These are phyloP conservation scores for Euspilapteryx auroguttella DNA, from an alignment of 2,888 invertebrate species.

Conservation along the genomic window DNA sequence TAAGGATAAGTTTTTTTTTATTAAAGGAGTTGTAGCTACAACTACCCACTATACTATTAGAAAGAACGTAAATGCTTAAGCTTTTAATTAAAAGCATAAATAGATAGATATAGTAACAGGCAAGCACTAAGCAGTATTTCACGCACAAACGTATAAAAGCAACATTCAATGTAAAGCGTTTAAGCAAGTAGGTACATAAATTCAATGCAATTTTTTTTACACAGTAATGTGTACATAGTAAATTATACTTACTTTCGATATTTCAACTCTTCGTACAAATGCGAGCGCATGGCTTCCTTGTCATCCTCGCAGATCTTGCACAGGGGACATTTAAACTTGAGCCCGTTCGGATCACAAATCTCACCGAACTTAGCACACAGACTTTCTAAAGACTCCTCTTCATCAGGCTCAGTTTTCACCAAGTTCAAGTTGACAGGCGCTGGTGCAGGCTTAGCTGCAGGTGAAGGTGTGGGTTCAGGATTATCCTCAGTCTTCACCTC, in stretches of 20 bases:
- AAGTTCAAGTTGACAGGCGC: constrained; percentile 23
- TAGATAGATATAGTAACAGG: no score
- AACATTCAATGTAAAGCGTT: no score
- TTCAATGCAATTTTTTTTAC: no score
- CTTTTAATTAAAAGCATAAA: no score
- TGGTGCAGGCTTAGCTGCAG: constrained; percentile 1
- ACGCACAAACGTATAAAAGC: no score
- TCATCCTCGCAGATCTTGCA: constrained; percentile 63
- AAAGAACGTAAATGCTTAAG: no score
- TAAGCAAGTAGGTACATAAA: no score
- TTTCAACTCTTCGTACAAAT: constrained; percentile 68
- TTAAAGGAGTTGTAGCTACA: no score
- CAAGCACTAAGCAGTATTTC: no score
- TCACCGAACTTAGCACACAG: constrained; percentile 26
- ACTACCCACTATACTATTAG: no score
- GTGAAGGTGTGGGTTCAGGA: constrained; percentile 7
- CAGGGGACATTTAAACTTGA: constrained; percentile 62
- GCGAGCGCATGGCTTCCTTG: constrained; percentile 64
- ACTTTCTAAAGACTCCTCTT: constrained; percentile 18
- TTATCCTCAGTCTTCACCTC: constrained; percentile 4
- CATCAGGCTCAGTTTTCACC: constrained; percentile 28
- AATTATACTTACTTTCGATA: constrained; percentile 66
- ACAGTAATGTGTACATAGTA: no score
- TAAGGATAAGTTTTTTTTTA: no score
- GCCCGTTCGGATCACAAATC: constrained; percentile 52